Evolutionary conservation across 1,140 invertebrate genomes (phyloP).

Genomic region (Drosophila arizonae): DNA sequence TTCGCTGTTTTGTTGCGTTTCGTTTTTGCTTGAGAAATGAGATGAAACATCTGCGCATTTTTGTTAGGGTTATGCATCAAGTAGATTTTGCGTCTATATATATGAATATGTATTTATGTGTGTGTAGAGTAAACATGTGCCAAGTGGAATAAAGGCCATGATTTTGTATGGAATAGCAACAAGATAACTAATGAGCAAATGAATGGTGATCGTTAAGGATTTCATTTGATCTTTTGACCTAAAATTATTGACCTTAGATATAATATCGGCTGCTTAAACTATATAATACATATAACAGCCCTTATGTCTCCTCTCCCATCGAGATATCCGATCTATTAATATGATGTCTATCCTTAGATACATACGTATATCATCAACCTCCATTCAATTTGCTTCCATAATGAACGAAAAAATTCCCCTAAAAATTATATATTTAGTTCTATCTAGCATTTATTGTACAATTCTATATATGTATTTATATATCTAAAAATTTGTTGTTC

Average conservation of each 20-base stretch:
- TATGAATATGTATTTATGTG: neutral
- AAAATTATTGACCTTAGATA: neutral
- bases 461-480: constrained; percentile 1
- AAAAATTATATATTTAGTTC: constrained; percentile 1
- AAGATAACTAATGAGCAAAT: neutral
- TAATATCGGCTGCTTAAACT: too few relatives aligned
- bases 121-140: neutral
- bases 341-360: neutral
- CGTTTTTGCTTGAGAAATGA: constrained; percentile 52
- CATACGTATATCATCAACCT: neutral
- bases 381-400: neutral
- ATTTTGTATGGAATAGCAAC: neutral
- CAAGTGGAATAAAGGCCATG: constrained; percentile 32
- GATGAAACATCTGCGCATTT: constrained; percentile 76
- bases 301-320: too few relatives aligned
- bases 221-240: neutral
- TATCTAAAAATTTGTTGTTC: neutral
- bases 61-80: constrained; percentile 74
- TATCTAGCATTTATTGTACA: constrained; percentile 14
- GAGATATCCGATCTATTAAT: too few relatives aligned
- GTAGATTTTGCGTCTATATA: constrained; percentile 46
- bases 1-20: constrained; percentile 21
- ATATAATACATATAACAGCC: too few relatives aligned
- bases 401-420: neutral
- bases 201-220: neutral